These are phyloP conservation scores for Acipenser transmontanus DNA, from an alignment of 2,797 vertebrate genomes.

Conservation along the genomic window DNA sequence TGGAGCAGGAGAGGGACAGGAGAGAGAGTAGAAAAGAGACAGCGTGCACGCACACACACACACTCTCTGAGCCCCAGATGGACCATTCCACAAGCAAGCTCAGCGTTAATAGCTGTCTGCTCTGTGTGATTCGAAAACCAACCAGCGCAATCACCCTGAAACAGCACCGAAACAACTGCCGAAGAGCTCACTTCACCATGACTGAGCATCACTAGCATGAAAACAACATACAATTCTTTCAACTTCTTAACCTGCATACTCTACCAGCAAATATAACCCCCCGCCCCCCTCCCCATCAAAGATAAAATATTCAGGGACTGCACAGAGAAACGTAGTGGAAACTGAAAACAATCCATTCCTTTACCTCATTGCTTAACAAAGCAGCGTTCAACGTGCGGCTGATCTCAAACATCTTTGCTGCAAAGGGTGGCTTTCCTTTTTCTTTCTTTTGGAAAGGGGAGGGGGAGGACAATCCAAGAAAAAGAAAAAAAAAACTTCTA, in stretches of 20 bases:
- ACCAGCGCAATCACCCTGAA: slow-evolving; percentile 52
- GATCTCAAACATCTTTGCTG: slow-evolving; percentile 98
- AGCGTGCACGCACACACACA: slow-evolving; percentile 36
- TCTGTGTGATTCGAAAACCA: slow-evolving; percentile 66
- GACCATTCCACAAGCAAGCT: slow-evolving; percentile 88
- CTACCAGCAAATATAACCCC: slow-evolving; percentile 3
- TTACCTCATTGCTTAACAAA: slow-evolving; percentile 99
- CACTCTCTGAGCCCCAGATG: slow-evolving; percentile 56
- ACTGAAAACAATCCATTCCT: slow-evolving; percentile 52
- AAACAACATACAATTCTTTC: slow-evolving; percentile 37
- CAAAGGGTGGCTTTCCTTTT: slow-evolving; percentile 30
- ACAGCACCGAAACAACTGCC: slow-evolving; percentile 50
- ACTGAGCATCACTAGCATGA: slow-evolving; percentile 37
- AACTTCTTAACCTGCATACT: slow-evolving; percentile 22
- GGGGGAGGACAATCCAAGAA: slow-evolving; percentile 46
- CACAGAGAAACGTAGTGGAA: slow-evolving; percentile 45
- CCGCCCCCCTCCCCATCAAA: slow-evolving; percentile 7
- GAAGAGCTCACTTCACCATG: slow-evolving; percentile 37
- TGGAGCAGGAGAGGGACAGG: neutral
- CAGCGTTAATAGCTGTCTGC: slow-evolving; percentile 84
- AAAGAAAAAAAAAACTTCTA: slow-evolving; percentile 37
- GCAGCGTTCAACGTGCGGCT: slow-evolving; percentile 99
- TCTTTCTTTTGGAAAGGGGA: slow-evolving; percentile 43
- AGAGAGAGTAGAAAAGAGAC: slow-evolving; percentile 15
- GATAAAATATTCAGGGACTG: slow-evolving; percentile 35